Evolutionary conservation across 2,888 invertebrate species (phyloP).

Genomic region (Odontocolon sp.): DNA sequence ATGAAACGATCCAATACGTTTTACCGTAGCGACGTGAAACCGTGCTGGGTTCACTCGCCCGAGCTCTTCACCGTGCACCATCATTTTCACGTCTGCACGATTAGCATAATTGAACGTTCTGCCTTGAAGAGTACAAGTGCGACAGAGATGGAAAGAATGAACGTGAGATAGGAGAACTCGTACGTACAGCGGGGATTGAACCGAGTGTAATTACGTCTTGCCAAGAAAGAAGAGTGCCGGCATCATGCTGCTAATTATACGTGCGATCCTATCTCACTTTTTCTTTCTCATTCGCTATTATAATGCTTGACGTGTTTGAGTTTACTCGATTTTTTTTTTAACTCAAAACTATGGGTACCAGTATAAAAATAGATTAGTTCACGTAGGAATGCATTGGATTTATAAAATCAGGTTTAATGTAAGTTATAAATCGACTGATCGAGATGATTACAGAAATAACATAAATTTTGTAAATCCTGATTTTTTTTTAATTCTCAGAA

Average conservation of each 20-base stretch:
- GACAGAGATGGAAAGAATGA: conserved; percentile 37
- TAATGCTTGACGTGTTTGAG: not conserved
- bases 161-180: conserved; percentile 43
- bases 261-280: conserved; percentile 8
- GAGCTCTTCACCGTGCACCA: conserved; percentile 40
- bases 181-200: conserved; percentile 35
- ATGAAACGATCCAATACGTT: conserved; percentile 61
- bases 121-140: conserved; percentile 45
- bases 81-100: conserved; percentile 64
- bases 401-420: no score
- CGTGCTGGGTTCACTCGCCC: conserved; percentile 23
- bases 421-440: no score
- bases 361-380: no score
- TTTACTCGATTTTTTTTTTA: no score
- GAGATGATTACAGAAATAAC: no score
- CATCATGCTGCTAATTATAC: conserved; percentile 58
- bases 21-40: conserved; percentile 50
- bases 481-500: no score
- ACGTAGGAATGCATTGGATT: no score
- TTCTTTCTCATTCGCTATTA: conserved; percentile 1
- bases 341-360: no score
- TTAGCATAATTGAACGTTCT: conserved; percentile 74
- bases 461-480: no score
- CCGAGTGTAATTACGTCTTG: conserved; percentile 56
- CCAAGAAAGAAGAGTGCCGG: conserved; percentile 51